Evolutionary conservation across 2,113 vertebrate genomes (phyloP).

Genomic region (Siniperca knerii): DNA sequence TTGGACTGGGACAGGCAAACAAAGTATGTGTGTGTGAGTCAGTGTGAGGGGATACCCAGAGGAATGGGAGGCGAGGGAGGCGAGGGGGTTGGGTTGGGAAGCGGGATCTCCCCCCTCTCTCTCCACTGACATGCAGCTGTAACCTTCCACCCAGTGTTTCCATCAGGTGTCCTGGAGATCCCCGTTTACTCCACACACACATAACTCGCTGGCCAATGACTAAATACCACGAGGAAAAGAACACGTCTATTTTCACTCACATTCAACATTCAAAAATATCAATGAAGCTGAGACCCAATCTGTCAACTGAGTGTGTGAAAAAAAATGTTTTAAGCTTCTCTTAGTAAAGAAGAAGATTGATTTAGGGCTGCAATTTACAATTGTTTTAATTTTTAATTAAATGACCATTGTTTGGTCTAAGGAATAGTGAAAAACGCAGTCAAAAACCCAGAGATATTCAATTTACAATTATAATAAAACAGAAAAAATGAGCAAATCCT

Average conservation of each 20-base stretch:
- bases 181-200: slow-evolving; percentile 25
- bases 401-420: too few relatives aligned
- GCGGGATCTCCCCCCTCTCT: too few relatives aligned
- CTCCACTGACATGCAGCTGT: slow-evolving; percentile 47
- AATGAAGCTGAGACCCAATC: background rate
- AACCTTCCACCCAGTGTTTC: slow-evolving; percentile 70
- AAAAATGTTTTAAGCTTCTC: background rate
- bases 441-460: too few relatives aligned
- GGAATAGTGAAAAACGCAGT: too few relatives aligned
- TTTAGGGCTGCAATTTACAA: background rate
- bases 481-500: too few relatives aligned
- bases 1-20: background rate
- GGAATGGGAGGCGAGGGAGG: slow-evolving; percentile 18
- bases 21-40: slow-evolving; percentile 28
- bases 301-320: background rate
- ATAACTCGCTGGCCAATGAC: slow-evolving; percentile 27
- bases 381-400: background rate
- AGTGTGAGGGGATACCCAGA: slow-evolving; percentile 64
- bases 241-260: slow-evolving; percentile 11
- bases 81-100: background rate
- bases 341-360: background rate
- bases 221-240: slow-evolving; percentile 24
- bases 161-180: slow-evolving; percentile 72
- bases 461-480: too few relatives aligned
- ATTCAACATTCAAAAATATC: background rate